Percentiles rank a stretch among this genome's conserved stretches.
Evolutionary conservation across 2,888 invertebrate species (phyloP).

Genomic region (Mylabris sibirica): DNA sequence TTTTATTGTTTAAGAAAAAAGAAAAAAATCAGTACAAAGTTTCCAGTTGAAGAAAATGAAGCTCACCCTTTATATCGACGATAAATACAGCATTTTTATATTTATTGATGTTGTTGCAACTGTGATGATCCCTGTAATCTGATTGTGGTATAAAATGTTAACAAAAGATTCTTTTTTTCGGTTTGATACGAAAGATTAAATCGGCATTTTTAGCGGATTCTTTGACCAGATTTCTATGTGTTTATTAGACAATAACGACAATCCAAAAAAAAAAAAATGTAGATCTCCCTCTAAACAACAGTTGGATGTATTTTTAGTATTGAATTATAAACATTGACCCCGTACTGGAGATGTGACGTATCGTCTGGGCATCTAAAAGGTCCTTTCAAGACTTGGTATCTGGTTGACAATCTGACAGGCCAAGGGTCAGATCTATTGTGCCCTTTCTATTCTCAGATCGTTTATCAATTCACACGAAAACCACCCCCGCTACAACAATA

Average conservation of each 20-base stretch:
- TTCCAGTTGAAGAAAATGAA: neutral
- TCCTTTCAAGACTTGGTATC: conserved; percentile 43
- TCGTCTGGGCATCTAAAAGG: conserved; percentile 45
- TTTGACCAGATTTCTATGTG: conserved; percentile 16
- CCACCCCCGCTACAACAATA: conserved; percentile 8
- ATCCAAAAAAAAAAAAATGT: conserved; percentile 18
- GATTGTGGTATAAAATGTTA: conserved; percentile 18
- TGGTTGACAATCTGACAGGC: conserved; percentile 50
- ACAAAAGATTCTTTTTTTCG: neutral
- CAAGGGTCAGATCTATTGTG: conserved; percentile 51
- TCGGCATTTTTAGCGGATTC: conserved; percentile 24
- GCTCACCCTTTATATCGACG: neutral
- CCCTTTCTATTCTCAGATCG: conserved; percentile 27
- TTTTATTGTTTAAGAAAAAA: neutral
- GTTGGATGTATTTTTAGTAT: conserved; percentile 29
- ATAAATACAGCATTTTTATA: neutral
- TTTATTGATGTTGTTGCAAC: neutral
- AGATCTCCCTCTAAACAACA: conserved; percentile 28
- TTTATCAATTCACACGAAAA: conserved; percentile 32
- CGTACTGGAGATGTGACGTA: conserved; percentile 38
- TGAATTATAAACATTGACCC: conserved; percentile 31
- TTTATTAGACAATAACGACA: neutral
- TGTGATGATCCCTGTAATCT: conserved; percentile 24
- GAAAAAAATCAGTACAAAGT: neutral
- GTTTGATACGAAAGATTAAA: conserved; percentile 29